phyloP scores from a whole-genome alignment of 2,797 vertebrate genomes.

The Clarias platycephalus region DNA sequence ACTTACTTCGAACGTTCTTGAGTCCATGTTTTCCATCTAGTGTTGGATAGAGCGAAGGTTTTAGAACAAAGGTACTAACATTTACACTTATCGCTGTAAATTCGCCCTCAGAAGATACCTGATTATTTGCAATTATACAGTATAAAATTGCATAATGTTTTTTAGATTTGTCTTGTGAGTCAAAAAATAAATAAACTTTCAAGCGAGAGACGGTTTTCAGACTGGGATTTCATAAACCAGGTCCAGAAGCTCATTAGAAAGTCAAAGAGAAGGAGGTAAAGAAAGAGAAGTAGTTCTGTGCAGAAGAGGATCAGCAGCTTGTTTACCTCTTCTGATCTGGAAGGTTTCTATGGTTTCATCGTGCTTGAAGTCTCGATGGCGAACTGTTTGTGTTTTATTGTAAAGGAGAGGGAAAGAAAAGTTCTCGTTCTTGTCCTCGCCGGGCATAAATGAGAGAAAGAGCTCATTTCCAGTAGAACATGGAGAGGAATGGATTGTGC shows the following conservation, averaged over 20 bases:
- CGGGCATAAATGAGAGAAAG: neutral
- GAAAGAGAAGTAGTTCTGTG: neutral
- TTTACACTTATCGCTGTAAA: neutral
- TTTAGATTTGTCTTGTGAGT: neutral
- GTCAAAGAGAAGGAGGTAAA: neutral
- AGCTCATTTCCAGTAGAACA: neutral
- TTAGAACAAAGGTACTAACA: neutral
- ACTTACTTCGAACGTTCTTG: neutral
- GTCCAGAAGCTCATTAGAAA: constrained; percentile 15
- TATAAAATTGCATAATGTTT: neutral
- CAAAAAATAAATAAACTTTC: neutral
- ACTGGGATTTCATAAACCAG: neutral
- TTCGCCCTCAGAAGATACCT: neutral
- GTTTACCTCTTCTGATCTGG: constrained; percentile 7
- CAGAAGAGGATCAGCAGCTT: neutral
- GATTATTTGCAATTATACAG: neutral
- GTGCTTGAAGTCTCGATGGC: neutral
- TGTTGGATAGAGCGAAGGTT: neutral
- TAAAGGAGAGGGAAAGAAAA: no score
- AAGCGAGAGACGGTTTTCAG: neutral
- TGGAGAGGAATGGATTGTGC: neutral
- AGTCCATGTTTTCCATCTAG: neutral
- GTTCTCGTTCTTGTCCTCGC: neutral
- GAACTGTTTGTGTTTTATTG: constrained; percentile 8
- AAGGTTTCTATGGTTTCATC: constrained; percentile 40